A percentile compares a stretch with the other conserved stretches of the same genome.
Evolutionary conservation across 2,797 vertebrate species (phyloP).

Genomic region (Phataginus tetradactyla): DNA sequence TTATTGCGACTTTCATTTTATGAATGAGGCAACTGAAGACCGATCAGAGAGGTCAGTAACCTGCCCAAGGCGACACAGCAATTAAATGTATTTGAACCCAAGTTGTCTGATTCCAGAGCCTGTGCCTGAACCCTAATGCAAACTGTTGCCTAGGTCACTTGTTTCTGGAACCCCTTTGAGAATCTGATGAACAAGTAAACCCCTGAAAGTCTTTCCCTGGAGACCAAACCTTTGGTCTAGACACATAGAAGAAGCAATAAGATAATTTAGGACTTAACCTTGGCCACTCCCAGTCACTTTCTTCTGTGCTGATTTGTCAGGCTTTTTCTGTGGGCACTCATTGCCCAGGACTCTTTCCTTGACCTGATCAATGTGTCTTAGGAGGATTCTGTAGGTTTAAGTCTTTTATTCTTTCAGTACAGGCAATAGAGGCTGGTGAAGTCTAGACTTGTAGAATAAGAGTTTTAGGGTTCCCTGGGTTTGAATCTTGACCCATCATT

Average conservation of each 20-base stretch:
- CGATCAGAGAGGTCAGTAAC: slow-evolving; percentile 24
- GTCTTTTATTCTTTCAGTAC: background rate
- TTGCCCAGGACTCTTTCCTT: background rate
- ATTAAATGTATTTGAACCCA: slow-evolving; percentile 5
- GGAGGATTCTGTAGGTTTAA: background rate
- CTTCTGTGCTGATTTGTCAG: slow-evolving; percentile 3
- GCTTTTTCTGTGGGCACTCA: background rate
- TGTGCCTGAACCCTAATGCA: slow-evolving; percentile 26
- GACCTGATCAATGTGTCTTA: background rate
- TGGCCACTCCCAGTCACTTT: background rate
- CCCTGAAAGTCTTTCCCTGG: background rate
- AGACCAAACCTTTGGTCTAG: background rate
- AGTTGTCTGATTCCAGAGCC: slow-evolving; percentile 22
- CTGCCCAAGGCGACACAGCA: background rate
- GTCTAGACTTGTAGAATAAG: background rate
- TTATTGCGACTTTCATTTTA: slow-evolving; percentile 40
- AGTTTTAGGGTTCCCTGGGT: slow-evolving; percentile 34
- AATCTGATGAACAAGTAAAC: slow-evolving; percentile 33
- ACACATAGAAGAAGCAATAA: background rate
- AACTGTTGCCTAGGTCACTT: background rate
- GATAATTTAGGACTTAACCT: background rate
- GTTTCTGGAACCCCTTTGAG: slow-evolving; percentile 39
- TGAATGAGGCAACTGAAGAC: slow-evolving; percentile 29
- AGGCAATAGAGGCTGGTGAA: background rate
- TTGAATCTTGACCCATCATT: background rate